Evolutionary conservation across 2,888 invertebrate genomes (phyloP).

Genomic region (Hyppa rectilinea): DNA sequence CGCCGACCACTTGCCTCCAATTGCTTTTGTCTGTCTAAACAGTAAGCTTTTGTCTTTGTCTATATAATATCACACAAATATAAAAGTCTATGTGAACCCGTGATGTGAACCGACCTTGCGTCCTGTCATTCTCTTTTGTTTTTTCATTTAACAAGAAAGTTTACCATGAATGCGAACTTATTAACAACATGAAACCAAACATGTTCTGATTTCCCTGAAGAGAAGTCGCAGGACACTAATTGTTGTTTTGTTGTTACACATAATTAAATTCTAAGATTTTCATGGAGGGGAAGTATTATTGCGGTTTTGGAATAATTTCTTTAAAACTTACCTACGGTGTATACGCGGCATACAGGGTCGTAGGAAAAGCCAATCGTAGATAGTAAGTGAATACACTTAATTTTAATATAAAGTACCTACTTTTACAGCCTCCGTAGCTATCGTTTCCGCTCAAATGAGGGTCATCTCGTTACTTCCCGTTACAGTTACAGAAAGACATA

Average conservation of each 20-base stretch:
- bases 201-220: conserved; percentile 52
- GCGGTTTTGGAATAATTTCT: no score
- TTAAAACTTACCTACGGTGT: no score
- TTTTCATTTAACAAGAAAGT: conserved; percentile 44
- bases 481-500: conserved; percentile 59
- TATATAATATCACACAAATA: conserved; percentile 15
- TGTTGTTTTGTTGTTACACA: conserved; percentile 36
- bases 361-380: neutral
- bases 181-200: conserved; percentile 48
- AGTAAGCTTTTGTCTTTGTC: conserved; percentile 14
- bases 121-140: conserved; percentile 9
- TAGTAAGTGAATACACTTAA: neutral
- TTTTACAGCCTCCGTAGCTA: conserved; percentile 13
- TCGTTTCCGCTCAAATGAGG: conserved; percentile 26
- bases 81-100: conserved; percentile 9
- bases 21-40: conserved; percentile 2
- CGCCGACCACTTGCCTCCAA: neutral
- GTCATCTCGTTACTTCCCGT: conserved; percentile 48
- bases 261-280: conserved; percentile 39
- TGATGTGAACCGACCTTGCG: conserved; percentile 16
- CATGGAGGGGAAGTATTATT: neutral
- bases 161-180: conserved; percentile 34
- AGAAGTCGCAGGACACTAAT: conserved; percentile 30
- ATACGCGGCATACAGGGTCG: neutral
- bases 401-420: conserved; percentile 11